A percentile compares a stretch with the other conserved stretches of the same genome.
These are phyloP conservation scores for Austrofundulus limnaeus DNA, from an alignment of 2,113 vertebrate species.

Conservation along the genomic window DNA sequence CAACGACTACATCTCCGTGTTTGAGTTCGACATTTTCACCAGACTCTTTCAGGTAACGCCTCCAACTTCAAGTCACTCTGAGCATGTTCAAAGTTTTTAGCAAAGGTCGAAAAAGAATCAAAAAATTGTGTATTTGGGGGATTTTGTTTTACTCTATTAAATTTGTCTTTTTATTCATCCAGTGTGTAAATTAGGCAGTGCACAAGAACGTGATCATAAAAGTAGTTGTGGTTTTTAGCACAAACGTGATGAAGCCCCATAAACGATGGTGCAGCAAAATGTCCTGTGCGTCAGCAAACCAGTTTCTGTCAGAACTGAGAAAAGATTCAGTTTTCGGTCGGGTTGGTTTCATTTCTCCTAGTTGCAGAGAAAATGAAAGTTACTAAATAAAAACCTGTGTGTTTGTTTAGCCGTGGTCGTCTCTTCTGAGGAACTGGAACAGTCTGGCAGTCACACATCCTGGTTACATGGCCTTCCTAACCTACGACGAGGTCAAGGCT, in stretches of 20 bases:
- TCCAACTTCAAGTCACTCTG: neutral
- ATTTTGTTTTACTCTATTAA: too few relatives aligned
- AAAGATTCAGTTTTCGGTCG: neutral
- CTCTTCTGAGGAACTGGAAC: constrained; percentile 97
- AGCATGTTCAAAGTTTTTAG: neutral
- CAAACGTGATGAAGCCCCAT: too few relatives aligned
- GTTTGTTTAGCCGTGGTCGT: constrained; percentile 90
- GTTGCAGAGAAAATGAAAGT: neutral
- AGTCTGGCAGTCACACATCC: constrained; percentile 97
- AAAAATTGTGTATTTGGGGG: too few relatives aligned
- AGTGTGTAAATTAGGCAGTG: too few relatives aligned
- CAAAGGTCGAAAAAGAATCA: neutral
- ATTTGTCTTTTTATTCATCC: too few relatives aligned
- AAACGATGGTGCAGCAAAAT: neutral
- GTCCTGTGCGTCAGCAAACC: neutral
- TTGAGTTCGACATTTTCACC: constrained; percentile 99
- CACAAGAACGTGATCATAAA: too few relatives aligned
- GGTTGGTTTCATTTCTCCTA: neutral
- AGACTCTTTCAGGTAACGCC: constrained; percentile 92
- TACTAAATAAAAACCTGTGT: neutral
- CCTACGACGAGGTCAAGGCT: constrained; percentile 97
- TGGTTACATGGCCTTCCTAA: constrained; percentile 98
- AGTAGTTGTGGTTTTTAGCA: too few relatives aligned
- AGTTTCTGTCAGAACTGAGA: neutral
- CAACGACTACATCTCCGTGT: constrained; percentile 99